Evolutionary conservation across 2,113 vertebrate genomes (phyloP), one percentile per base, ranked within the genome.

Genomic region (Ageneiosus marmoratus): DNA sequence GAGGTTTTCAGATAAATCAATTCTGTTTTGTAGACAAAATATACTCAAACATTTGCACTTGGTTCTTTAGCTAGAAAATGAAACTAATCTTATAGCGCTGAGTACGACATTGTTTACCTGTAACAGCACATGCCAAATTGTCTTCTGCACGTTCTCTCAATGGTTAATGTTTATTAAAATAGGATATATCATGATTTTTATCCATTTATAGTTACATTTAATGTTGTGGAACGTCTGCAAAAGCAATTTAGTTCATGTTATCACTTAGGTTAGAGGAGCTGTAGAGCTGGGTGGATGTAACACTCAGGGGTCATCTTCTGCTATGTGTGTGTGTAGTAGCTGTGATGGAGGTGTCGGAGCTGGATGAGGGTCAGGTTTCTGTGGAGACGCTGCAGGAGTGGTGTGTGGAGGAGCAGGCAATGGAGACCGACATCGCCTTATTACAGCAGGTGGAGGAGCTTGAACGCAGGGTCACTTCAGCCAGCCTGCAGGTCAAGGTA

Each of bases 401-500:
- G 98, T 97, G 96, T 83, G 92, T 97, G 83, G 97, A 99, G 93
- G 95, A 98, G 77, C 96, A 97, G 91, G 96, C 96, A 51, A 96
- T 97, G 95, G 96, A 97, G 89, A 92, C 95, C 91, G 97, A 99
- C 89, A 92, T 98, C 87, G 89, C 89, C 81, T 89, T 96, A 87
- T 95, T 99, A 87, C 96, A 95, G 87, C 96, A 97, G 89, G 96
- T 99, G 79, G 96, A 99, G 93, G 93, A 95, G 84, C 93, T 98
- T 88, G 97, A 98, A 88, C 96, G 94, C 89, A 97, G 95, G 93
- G 96, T 99, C 83, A 93, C 96, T 56, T 96, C 96, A 50, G 96
- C 96, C 84, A 94, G 95, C 91, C 94, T 98, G 87, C 98, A 98
- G 93, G 93, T 97, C 75, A 97, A 98, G 96, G 97, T 98, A 94